Evolutionary conservation across 2,113 vertebrate species (phyloP).

Genomic region (Rhea pennata): DNA sequence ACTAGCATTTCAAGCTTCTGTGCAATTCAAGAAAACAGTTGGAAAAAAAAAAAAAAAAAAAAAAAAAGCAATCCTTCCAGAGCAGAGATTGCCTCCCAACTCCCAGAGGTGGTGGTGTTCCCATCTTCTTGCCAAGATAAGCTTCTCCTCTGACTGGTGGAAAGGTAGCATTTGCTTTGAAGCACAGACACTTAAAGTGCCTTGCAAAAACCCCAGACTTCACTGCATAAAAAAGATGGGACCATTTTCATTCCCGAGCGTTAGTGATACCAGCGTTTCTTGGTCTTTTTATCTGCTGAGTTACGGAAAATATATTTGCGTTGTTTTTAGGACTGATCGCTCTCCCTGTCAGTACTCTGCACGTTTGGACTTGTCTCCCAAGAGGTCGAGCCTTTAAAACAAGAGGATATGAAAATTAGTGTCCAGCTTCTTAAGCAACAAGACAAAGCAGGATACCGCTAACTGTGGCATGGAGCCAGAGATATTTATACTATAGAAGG

Average conservation of each 20-base stretch:
- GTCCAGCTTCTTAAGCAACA: not conserved
- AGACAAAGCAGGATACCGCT: not conserved
- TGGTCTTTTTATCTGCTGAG: not conserved
- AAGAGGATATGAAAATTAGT: constrained; percentile 24
- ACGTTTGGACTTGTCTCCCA: not conserved
- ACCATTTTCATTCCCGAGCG: not conserved
- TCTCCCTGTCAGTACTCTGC: not conserved
- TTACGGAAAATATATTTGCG: not conserved
- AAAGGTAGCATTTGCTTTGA: not conserved
- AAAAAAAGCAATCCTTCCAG: not conserved
- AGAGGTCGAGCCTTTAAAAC: not conserved
- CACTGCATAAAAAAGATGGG: not conserved
- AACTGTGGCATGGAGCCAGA: not conserved
- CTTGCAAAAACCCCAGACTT: not conserved
- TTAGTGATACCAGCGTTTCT: not conserved
- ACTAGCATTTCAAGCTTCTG: not conserved
- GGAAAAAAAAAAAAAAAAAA: not conserved
- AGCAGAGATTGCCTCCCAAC: not conserved
- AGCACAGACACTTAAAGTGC: not conserved
- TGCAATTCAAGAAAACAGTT: not conserved
- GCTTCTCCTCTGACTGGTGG: not conserved
- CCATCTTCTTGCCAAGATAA: not conserved
- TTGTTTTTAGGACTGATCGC: not conserved
- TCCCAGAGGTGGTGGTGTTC: not conserved
- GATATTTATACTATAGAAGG: not conserved